Conservation (phyloP, 1,140 invertebrate genomes). For the Telenomus remus region DNA sequence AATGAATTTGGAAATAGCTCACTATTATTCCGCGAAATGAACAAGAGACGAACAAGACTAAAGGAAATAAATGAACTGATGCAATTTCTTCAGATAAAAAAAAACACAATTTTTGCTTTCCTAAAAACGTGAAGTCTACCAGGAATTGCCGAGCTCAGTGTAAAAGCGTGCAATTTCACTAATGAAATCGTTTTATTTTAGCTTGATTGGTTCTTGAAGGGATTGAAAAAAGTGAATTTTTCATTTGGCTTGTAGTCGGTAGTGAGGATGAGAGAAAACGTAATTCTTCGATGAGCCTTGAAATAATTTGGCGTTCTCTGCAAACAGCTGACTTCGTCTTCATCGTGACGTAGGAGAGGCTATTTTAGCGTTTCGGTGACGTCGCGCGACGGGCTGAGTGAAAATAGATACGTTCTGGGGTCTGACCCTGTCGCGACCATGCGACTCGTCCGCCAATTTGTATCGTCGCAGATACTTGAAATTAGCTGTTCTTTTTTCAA, state of each 20-base stretch:
- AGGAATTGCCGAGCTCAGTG: no score
- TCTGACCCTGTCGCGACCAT: conserved; percentile 55
- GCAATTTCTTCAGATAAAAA: no score
- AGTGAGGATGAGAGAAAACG: no score
- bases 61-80: no score
- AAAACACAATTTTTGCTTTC: no score
- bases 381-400: conserved; percentile 61
- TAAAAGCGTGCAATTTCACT: no score
- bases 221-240: no score
- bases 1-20: conserved; percentile 34
- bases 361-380: conserved; percentile 64
- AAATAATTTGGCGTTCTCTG: conserved; percentile 45
- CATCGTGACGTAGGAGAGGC: conserved; percentile 62
- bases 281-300: conserved; percentile 31
- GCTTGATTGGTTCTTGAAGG: no score
- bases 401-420: conserved; percentile 60
- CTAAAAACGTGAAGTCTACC: no score
- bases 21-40: conserved; percentile 4
- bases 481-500: no score
- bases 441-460: conserved; percentile 51
- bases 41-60: neutral
- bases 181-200: no score
- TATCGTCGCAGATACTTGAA: conserved; percentile 48
- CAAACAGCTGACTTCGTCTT: conserved; percentile 58
- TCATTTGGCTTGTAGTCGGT: no score